phyloP scores from a whole-genome alignment of 2,888 invertebrate genomes.

The Cosmia pyralina region DNA sequence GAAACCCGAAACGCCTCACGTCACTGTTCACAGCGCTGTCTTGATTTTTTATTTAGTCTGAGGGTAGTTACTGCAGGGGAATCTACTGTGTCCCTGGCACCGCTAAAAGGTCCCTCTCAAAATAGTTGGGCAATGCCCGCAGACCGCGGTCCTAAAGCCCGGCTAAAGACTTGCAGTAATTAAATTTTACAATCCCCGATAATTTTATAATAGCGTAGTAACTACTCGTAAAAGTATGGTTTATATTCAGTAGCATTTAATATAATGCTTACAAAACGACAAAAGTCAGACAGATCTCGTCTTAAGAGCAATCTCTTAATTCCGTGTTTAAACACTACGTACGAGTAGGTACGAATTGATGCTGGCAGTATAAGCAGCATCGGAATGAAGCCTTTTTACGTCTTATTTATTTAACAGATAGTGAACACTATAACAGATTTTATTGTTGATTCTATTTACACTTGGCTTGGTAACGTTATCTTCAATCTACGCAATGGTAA shows the following conservation, averaged over 20 bases:
- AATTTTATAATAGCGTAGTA: constrained; percentile 32
- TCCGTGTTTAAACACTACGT: constrained; percentile 28
- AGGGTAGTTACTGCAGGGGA: too few relatives aligned
- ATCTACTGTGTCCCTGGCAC: background rate
- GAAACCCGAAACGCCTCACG: too few relatives aligned
- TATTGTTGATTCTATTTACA: constrained; percentile 65
- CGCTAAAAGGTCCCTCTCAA: background rate
- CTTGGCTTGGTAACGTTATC: constrained; percentile 75
- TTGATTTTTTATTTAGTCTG: too few relatives aligned
- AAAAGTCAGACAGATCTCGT: background rate
- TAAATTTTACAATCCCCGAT: constrained; percentile 28
- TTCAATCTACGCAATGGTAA: constrained; percentile 86
- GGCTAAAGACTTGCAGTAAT: constrained; percentile 29
- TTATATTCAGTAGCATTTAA: constrained; percentile 32
- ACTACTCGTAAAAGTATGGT: constrained; percentile 41
- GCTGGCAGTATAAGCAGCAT: constrained; percentile 7
- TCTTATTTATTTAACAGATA: constrained; percentile 58
- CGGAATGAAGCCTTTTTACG: constrained; percentile 35
- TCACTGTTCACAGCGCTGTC: too few relatives aligned
- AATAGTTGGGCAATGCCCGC: background rate
- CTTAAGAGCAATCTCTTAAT: constrained; percentile 42
- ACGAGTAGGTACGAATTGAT: constrained; percentile 18
- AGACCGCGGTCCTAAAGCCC: background rate
- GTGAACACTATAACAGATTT: constrained; percentile 60
- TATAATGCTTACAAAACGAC: constrained; percentile 31